Base-by-base conservation (phyloP, 1,140 invertebrate genomes). In the Andrena cerasifolii region DNA sequence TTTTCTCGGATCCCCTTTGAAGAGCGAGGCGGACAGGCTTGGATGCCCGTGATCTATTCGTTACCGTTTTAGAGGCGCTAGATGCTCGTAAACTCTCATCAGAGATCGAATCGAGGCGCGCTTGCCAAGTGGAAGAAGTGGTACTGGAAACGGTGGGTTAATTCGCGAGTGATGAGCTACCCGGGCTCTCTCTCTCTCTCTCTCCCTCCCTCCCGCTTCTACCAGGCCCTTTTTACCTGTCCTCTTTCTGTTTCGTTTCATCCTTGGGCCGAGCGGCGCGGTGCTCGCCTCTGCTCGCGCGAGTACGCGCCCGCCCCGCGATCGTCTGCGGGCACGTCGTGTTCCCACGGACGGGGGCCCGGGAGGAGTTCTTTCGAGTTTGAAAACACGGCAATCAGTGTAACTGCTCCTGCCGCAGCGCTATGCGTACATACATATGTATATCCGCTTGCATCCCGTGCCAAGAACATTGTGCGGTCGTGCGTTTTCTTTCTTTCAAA, bases 331-430 rank as follows among this genome's bases (percentile, higher is more conserved):
- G 85, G 4, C 82, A 75, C 86, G 62, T 43, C 43, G 85, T 67
- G 89, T 91, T 91, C 90, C 89, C 90, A 91, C 90, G 89, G 86
- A 88, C 83, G 83, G 84, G 79, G 74, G n/a, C n/a, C 71, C 88
- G 84, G 87, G 88, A 87, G 88, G 85, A 89, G 89, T 90, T 90
- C 87, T 88, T 88, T 88, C 88, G 89, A 90, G 87, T 88, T 89
- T 90, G 89, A 90, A 90, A 90, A 90, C 89, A 89, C 89, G 87
- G 90, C 89, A 90, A 90, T 91, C 90, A 89, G 89, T 87, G 85
- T 90, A 91, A 91, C 89, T 88, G 86, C 90, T 89, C 86, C 88
- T 86, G 88, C 87, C 86, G 82, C 85, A 78, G 83, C 86, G 87
- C 87, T 87, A 85, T 86, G 65, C 47, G 68, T 79, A 66, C 54